Percentiles rank a stretch among this genome's conserved stretches.
phyloP scores from a whole-genome alignment of 2,888 invertebrate genomes.

The Pandemis corylana region DNA sequence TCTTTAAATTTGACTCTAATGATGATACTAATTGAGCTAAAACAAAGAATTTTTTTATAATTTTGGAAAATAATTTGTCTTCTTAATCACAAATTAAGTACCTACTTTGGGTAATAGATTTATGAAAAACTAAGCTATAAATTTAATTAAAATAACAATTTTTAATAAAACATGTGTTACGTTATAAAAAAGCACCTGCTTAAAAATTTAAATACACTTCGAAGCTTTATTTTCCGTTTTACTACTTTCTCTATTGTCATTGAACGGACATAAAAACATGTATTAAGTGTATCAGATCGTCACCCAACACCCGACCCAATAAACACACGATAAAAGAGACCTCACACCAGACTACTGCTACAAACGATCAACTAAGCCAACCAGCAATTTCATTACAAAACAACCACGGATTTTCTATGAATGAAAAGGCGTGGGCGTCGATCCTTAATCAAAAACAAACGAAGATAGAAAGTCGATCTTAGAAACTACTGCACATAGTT shows the following conservation, averaged over 20 bases:
- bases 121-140: no score
- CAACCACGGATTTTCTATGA: conserved; percentile 76
- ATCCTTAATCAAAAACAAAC: conserved; percentile 65
- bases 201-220: not conserved
- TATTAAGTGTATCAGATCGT: conserved; percentile 35
- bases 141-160: no score
- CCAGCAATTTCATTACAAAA: conserved; percentile 81
- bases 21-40: no score
- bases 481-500: conserved; percentile 47
- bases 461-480: conserved; percentile 50
- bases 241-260: conserved; percentile 35
- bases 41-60: no score
- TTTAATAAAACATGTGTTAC: not conserved
- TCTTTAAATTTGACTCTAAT: no score
- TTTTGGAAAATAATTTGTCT: no score
- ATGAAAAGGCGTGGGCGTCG: conserved; percentile 78
- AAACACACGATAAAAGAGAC: conserved; percentile 63
- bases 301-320: conserved; percentile 33
- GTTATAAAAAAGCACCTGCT: not conserved
- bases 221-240: conserved; percentile 3
- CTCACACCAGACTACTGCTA: conserved; percentile 55
- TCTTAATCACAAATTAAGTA: no score
- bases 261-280: conserved; percentile 13
- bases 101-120: no score
- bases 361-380: conserved; percentile 59